Evolutionary conservation across 2,888 invertebrate genomes (phyloP).

Genomic region (Thecocarcelia acutangulata): DNA sequence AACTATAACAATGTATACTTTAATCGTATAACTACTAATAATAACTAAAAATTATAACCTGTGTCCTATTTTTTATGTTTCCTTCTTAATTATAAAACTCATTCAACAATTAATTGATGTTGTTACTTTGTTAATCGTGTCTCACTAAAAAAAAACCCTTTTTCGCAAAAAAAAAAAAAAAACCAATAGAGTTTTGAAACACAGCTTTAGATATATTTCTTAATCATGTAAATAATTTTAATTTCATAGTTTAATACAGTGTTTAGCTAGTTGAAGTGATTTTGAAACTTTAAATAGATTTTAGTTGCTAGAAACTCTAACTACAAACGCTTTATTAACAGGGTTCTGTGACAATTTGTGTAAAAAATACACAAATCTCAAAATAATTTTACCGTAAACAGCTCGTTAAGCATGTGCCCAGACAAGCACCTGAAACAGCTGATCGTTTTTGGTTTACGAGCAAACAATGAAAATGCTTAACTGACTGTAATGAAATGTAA

Average conservation of each 20-base stretch:
- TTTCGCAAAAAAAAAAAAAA: slow-evolving; percentile 9
- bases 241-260: slow-evolving; percentile 15
- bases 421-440: too few species aligned
- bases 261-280: slow-evolving; percentile 19
- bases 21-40: slow-evolving; percentile 36
- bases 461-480: too few species aligned
- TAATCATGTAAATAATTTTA: slow-evolving; percentile 34
- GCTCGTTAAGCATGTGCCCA: too few species aligned
- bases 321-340: too few species aligned
- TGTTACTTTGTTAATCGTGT: slow-evolving; percentile 44
- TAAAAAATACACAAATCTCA: too few species aligned
- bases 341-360: too few species aligned
- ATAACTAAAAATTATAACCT: slow-evolving; percentile 42
- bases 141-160: slow-evolving; percentile 25
- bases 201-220: not conserved
- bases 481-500: too few species aligned
- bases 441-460: too few species aligned
- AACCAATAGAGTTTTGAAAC: not conserved
- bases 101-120: slow-evolving; percentile 52
- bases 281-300: not conserved
- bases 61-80: slow-evolving; percentile 58
- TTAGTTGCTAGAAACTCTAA: not conserved
- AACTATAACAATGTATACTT: slow-evolving; percentile 44
- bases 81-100: slow-evolving; percentile 48
- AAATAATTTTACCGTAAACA: too few species aligned